A percentile compares a stretch with the other conserved stretches of the same genome.
phyloP scores from a whole-genome alignment of 2,797 vertebrate genomes.

The Lates japonicus region DNA sequence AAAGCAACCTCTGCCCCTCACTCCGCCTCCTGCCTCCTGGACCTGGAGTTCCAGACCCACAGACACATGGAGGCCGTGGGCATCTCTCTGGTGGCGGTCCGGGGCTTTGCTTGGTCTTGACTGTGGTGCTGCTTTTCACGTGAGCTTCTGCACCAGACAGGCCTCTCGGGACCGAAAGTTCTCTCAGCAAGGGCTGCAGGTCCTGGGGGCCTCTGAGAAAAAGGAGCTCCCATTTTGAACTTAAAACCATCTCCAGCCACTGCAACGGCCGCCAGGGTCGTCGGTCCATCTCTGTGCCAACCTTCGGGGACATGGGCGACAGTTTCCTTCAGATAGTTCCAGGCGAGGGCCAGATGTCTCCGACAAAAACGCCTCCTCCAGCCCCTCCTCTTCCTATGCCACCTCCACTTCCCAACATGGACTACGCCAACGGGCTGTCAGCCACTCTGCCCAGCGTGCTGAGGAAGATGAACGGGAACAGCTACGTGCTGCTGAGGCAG shows the following conservation, averaged over 20 bases:
- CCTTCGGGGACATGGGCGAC: constrained; percentile 68
- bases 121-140: constrained; percentile 89
- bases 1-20: constrained; percentile 67
- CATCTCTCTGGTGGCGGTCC: constrained; percentile 89
- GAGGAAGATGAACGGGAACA: constrained; percentile 97
- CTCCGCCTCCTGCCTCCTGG: constrained; percentile 74
- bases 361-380: constrained; percentile 78
- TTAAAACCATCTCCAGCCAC: constrained; percentile 94
- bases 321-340: constrained; percentile 93
- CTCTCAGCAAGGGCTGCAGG: constrained; percentile 84
- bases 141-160: constrained; percentile 89
- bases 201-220: constrained; percentile 81
- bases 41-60: constrained; percentile 77
- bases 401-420: constrained; percentile 87
- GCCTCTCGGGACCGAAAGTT: constrained; percentile 86
- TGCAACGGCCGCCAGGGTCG: constrained; percentile 88
- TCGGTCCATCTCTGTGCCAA: constrained; percentile 83
- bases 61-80: constrained; percentile 90
- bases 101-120: constrained; percentile 91
- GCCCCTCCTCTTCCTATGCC: constrained; percentile 90
- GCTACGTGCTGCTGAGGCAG: constrained; percentile 95
- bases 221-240: constrained; percentile 88
- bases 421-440: constrained; percentile 93
- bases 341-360: constrained; percentile 83
- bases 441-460: constrained; percentile 92